Base-by-base conservation (phyloP, 2,888 invertebrate genomes). In the Antitype chi region DNA sequence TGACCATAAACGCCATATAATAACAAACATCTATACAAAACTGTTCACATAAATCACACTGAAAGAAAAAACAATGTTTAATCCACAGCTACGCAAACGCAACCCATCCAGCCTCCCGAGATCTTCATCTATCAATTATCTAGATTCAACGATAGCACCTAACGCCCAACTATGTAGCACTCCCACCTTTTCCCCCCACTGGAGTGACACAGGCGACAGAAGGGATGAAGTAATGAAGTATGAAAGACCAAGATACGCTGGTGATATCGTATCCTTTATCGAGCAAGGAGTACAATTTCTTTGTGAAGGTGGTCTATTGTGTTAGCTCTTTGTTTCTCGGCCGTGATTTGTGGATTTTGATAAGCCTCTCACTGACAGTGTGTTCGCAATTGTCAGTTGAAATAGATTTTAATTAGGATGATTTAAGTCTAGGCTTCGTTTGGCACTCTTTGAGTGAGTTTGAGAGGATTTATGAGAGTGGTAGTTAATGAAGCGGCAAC, bases 121-220 rank as follows among this genome's bases (percentile, higher is more conserved):
- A 92, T 91, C 87, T 88, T 88, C 91, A 93, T 92, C 92, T 91
- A 92, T 93, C 90, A 91, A 91, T 92, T 91, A 92, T 91, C 92
- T 90, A 91, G 90, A 90, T 90, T 67, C 70, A 77, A 80, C 71
- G 81, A 86, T 84, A 80, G 59, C 67, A 80, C 62, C 68, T 71
- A 76, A 60, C 71, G 64, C 67, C 83, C 76, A 85, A 32, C 76
- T 60, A 47, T 71, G 70, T 69, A 74, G 82, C 64, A 67, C 64
- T 59, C 60, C 28, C 67, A 47, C 73, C 70, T 63, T 57, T 57
- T 57, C 64, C 53, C 25, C 15, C 57, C 17, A 3, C n/a, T 73
- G 2, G 63, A 78, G 66, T 72, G 70, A 75, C 70, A 70, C 60
- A 70, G 68, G n/a, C 60, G 67, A 23, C 43, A 76, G 43, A 78